These are phyloP conservation scores for Oscheius sp. DNA, from an alignment of 2,888 invertebrate genomes.

Conservation along the genomic window DNA sequence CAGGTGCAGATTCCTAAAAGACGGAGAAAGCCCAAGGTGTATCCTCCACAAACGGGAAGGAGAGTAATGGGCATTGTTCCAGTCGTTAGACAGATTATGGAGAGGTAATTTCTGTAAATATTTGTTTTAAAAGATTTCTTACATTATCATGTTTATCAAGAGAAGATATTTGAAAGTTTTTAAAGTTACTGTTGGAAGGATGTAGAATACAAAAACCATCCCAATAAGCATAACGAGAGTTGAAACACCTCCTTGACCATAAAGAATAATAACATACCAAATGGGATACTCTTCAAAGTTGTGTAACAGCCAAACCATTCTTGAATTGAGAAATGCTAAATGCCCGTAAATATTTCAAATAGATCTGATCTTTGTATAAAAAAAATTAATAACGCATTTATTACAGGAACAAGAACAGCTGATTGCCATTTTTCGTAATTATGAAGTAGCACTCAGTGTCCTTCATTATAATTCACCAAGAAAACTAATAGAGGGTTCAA, in stretches of 20 bases:
- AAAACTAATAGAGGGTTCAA: too few relatives aligned
- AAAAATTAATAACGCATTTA: too few relatives aligned
- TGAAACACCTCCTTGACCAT: not conserved
- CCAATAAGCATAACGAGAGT: slow-evolving; percentile 1
- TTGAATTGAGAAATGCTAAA: not conserved
- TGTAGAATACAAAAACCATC: not conserved
- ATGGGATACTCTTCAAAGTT: not conserved
- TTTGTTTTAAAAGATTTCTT: not conserved
- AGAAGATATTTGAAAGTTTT: not conserved
- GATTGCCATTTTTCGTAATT: too few relatives aligned
- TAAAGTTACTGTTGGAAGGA: not conserved
- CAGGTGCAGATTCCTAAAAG: slow-evolving; percentile 1
- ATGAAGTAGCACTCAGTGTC: too few relatives aligned
- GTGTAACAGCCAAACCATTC: not conserved
- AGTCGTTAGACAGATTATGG: slow-evolving; percentile 1
- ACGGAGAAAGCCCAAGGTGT: slow-evolving; percentile 8
- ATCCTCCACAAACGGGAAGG: slow-evolving; percentile 19
- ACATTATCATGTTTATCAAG: not conserved
- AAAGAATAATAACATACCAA: slow-evolving; percentile 9
- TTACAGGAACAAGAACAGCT: too few relatives aligned
- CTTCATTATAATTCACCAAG: too few relatives aligned
- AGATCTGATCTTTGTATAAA: too few relatives aligned
- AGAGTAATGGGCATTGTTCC: slow-evolving; percentile 23
- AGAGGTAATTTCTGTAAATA: slow-evolving; percentile 14
- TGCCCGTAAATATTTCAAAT: too few relatives aligned